phyloP scores from a whole-genome alignment of 2,888 invertebrate genomes.

The Archips crataeganus region DNA sequence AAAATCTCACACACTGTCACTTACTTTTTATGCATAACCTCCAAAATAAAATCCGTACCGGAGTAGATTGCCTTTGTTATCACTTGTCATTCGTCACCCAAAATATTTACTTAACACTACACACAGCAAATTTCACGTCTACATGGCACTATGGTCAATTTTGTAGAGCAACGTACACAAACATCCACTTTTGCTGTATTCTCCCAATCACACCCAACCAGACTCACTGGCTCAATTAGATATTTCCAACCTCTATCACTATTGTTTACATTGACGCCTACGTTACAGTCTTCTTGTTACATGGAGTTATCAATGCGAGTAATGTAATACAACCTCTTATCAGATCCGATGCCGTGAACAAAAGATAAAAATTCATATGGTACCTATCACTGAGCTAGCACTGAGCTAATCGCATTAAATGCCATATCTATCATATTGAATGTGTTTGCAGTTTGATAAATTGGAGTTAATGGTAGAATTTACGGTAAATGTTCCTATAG shows the following conservation, averaged over 20 bases:
- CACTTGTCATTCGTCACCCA: conserved; percentile 19
- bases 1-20: conserved; percentile 31
- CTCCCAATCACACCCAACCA: neutral
- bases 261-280: neutral
- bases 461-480: neutral
- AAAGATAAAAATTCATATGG: conserved; percentile 31
- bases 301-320: conserved; percentile 12
- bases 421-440: neutral
- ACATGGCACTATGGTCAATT: neutral
- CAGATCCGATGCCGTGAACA: conserved; percentile 29
- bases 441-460: conserved; percentile 8
- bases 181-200: neutral
- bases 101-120: conserved; percentile 21
- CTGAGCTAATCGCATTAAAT: conserved; percentile 6
- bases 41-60: conserved; percentile 12
- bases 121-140: neutral
- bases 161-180: conserved; percentile 1
- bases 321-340: conserved; percentile 32
- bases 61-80: neutral
- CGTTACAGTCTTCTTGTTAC: neutral
- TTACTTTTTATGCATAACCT: conserved; percentile 43
- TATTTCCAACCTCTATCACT: conserved; percentile 10
- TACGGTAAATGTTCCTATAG: neutral
- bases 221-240: neutral
- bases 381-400: conserved; percentile 11